Evolutionary conservation across 2,113 vertebrate genomes (phyloP).

Genomic region (Gambusia affinis): DNA sequence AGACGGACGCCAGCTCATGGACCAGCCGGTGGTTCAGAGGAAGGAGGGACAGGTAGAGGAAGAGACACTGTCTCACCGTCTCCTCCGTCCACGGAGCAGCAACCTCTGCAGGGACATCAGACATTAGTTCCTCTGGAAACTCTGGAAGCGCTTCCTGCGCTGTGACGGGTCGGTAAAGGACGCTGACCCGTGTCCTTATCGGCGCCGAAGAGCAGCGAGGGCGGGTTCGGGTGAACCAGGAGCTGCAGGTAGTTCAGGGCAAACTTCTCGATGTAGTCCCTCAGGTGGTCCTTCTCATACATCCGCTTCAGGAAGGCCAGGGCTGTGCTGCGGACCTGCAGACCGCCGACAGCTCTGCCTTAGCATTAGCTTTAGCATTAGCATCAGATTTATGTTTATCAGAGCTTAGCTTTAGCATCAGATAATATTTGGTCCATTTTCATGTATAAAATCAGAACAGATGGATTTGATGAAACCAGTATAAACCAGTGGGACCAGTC

Average conservation of each 20-base stretch:
- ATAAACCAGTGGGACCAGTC: too few relatives aligned
- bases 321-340: slow-evolving; percentile 90
- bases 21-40: slow-evolving; percentile 94
- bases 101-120: slow-evolving; percentile 83
- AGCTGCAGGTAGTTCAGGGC: slow-evolving; percentile 96
- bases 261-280: slow-evolving; percentile 94
- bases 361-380: too few relatives aligned
- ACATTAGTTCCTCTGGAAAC: neutral
- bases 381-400: too few relatives aligned
- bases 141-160: too few relatives aligned
- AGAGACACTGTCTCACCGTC: slow-evolving; percentile 93
- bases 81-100: slow-evolving; percentile 94
- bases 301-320: slow-evolving; percentile 91
- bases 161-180: too few relatives aligned
- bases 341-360: slow-evolving; percentile 18
- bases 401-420: too few relatives aligned
- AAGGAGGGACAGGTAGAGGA: slow-evolving; percentile 92
- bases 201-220: slow-evolving; percentile 89
- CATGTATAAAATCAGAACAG: too few relatives aligned
- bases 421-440: too few relatives aligned
- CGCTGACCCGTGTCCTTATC: slow-evolving; percentile 91
- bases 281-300: slow-evolving; percentile 93
- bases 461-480: too few relatives aligned
- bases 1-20: slow-evolving; percentile 91
- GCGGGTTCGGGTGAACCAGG: slow-evolving; percentile 93